Evolutionary conservation across 1,140 invertebrate species (phyloP).

Genomic region (Pogonus chalceus): DNA sequence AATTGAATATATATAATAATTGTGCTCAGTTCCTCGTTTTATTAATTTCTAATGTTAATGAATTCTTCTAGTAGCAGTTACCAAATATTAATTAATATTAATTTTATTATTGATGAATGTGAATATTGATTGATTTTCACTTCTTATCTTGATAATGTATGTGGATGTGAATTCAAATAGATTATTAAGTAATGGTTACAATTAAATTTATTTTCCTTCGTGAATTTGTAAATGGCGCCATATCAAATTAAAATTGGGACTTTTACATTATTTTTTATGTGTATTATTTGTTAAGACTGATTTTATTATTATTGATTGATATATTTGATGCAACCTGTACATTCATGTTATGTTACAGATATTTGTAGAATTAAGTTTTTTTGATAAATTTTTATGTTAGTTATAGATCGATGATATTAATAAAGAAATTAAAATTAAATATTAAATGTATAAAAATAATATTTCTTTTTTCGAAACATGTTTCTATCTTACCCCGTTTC

Average conservation of each 20-base stretch:
- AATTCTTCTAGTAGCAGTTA: too few species aligned
- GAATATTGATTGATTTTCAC: constrained; percentile 9
- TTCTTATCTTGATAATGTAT: constrained; percentile 1
- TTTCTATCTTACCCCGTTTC: too few species aligned
- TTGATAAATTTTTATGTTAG: constrained; percentile 8
- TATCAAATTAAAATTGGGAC: constrained; percentile 6
- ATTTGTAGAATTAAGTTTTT: neutral
- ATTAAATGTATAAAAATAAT: neutral
- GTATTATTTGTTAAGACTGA: constrained; percentile 30
- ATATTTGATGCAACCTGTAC: constrained; percentile 3
- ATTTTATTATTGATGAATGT: neutral
- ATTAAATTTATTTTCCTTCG: constrained; percentile 1
- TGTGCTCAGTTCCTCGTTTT: too few species aligned
- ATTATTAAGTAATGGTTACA: constrained; percentile 4
- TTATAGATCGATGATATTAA: neutral
- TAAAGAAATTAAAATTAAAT: neutral
- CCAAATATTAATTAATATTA: too few species aligned
- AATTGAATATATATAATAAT: too few species aligned
- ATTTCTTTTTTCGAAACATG: too few species aligned
- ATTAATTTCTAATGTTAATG: too few species aligned
- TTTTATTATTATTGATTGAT: constrained; percentile 6
- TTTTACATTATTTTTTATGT: constrained; percentile 14
- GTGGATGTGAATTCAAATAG: neutral
- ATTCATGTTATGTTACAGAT: neutral
- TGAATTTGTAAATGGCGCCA: constrained; percentile 1